Evolutionary conservation across 2,888 invertebrate genomes (phyloP).

Genomic region (Lacanobia wlatinum): DNA sequence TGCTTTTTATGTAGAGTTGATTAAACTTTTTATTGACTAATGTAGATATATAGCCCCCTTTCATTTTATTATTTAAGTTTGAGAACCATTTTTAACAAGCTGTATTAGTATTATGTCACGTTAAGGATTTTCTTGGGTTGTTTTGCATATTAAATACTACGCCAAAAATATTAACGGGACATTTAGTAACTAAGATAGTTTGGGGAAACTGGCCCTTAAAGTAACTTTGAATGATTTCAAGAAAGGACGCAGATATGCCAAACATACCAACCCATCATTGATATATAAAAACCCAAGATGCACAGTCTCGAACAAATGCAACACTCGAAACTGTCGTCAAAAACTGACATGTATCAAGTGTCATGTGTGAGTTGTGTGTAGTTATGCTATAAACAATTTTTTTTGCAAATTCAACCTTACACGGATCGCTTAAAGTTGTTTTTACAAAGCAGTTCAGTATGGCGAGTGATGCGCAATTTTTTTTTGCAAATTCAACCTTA

Average conservation of each 20-base stretch:
- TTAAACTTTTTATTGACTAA: not conserved
- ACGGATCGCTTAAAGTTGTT: too few species aligned
- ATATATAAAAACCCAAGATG: too few species aligned
- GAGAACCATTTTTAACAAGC: not conserved
- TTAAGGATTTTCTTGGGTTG: not conserved
- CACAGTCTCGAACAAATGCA: too few species aligned
- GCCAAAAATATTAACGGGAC: not conserved
- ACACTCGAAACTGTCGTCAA: too few species aligned
- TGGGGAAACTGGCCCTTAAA: not conserved
- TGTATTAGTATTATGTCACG: not conserved
- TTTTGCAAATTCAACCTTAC: too few species aligned
- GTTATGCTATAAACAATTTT: too few species aligned
- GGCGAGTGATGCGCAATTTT: too few species aligned
- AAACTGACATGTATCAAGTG: too few species aligned
- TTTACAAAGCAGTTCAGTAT: too few species aligned
- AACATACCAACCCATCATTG: conserved; percentile 4
- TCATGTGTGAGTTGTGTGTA: too few species aligned
- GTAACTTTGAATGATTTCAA: not conserved
- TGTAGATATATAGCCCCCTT: not conserved
- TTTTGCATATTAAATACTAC: not conserved
- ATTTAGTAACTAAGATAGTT: not conserved
- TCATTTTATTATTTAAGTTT: not conserved
- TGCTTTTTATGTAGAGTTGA: conserved; percentile 19
- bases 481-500: too few species aligned
- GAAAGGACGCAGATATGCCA: not conserved